Percentiles rank a stretch among this genome's conserved stretches.
Conservation (phyloP, 2,113 vertebrate genomes). For the Tonatia bakeri region DNA sequence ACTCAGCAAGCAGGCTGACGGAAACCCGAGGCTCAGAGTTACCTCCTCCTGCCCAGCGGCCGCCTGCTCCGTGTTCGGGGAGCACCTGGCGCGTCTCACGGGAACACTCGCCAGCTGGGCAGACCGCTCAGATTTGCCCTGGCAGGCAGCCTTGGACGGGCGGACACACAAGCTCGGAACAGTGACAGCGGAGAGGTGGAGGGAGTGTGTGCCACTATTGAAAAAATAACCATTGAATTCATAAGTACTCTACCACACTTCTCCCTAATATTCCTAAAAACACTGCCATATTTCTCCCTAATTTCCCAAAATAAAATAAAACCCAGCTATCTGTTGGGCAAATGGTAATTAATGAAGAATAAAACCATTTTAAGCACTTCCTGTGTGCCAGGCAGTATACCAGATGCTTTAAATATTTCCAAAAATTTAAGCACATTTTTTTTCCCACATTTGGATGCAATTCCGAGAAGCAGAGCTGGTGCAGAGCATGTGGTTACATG, state of each 20-base stretch:
- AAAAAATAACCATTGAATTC: neutral
- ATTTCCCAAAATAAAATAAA: neutral
- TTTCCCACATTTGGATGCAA: neutral
- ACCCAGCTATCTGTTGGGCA: neutral
- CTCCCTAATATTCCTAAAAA: neutral
- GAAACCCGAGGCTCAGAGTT: constrained; percentile 65
- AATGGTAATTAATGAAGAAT: neutral
- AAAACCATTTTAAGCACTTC: neutral
- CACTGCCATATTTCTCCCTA: neutral
- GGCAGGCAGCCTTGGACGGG: neutral
- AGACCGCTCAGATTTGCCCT: neutral
- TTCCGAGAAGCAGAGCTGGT: neutral
- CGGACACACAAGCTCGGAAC: neutral
- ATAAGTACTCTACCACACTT: neutral
- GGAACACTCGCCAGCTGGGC: neutral
- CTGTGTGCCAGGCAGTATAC: neutral
- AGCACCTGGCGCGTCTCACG: neutral
- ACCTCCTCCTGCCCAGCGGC: neutral
- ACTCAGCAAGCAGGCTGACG: constrained; percentile 60
- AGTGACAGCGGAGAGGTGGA: neutral
- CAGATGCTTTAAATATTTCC: neutral
- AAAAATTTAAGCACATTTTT: neutral
- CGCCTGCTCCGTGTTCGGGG: neutral
- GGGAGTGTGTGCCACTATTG: neutral
- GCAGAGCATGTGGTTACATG: neutral